These are phyloP conservation scores for Drosophila suboccidentalis DNA, from an alignment of 2,888 invertebrate genomes.

Conservation along the genomic window DNA sequence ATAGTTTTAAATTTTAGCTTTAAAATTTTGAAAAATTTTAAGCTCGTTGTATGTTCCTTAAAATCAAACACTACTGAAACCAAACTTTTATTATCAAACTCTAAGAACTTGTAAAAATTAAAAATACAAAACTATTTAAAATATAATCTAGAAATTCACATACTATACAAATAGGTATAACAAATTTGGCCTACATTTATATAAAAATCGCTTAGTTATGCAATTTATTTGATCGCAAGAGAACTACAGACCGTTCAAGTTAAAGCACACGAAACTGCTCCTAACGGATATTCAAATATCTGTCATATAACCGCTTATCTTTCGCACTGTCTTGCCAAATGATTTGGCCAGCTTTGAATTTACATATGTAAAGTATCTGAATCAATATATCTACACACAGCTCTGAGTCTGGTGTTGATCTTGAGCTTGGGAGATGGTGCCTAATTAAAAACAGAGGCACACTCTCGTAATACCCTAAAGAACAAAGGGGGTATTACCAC, in stretches of 20 bases:
- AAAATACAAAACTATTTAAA: too few relatives aligned
- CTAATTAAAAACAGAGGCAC: slow-evolving; percentile 59
- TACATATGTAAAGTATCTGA: slow-evolving; percentile 11
- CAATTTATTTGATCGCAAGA: slow-evolving; percentile 57
- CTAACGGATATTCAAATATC: slow-evolving; percentile 63
- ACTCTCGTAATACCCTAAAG: slow-evolving; percentile 17
- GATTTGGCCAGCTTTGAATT: slow-evolving; percentile 30
- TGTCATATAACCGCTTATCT: slow-evolving; percentile 70
- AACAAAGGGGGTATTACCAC: background rate
- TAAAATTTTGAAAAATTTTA: too few relatives aligned
- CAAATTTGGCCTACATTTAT: slow-evolving; percentile 41
- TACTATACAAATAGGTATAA: slow-evolving; percentile 8
- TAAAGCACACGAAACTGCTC: slow-evolving; percentile 49
- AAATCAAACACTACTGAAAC: too few relatives aligned
- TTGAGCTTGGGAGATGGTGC: slow-evolving; percentile 40
- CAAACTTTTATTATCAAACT: too few relatives aligned
- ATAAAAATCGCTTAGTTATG: slow-evolving; percentile 50
- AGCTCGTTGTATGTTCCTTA: too few relatives aligned
- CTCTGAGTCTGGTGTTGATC: slow-evolving; percentile 10
- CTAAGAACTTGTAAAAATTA: too few relatives aligned
- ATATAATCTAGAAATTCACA: too few relatives aligned
- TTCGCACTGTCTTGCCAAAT: slow-evolving; percentile 58
- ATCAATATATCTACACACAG: too few relatives aligned
- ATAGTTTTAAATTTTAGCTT: too few relatives aligned
- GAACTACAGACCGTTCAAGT: slow-evolving; percentile 13